Conservation (phyloP, 2,113 vertebrate species). For the Jaculus jaculus region DNA sequence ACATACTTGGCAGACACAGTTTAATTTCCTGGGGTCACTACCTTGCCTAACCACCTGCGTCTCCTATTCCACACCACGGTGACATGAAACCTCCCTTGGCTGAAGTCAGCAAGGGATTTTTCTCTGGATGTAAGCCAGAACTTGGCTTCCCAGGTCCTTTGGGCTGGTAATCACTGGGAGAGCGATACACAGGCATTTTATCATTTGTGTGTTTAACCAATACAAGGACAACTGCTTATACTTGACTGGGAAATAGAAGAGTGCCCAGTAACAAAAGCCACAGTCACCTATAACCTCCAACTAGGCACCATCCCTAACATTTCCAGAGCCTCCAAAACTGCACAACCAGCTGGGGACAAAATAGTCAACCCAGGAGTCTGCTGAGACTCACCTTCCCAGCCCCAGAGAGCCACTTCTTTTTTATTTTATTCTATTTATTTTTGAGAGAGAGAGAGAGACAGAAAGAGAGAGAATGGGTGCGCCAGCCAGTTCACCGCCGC, state of each 20-base stretch:
- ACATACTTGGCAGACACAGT: neutral
- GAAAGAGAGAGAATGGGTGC: too few species aligned
- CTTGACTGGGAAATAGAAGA: neutral
- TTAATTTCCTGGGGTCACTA: neutral
- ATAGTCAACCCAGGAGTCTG: too few species aligned
- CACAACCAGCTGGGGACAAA: too few species aligned
- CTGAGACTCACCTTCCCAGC: too few species aligned
- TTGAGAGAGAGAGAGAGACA: too few species aligned
- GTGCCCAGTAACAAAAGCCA: fast-evolving
- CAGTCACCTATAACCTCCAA: too few species aligned
- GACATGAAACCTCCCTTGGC: neutral
- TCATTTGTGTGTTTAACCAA: neutral
- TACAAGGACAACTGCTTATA: neutral
- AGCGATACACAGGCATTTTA: fast-evolving
- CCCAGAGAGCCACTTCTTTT: too few species aligned
- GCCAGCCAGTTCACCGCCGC: too few species aligned
- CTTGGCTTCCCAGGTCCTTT: neutral
- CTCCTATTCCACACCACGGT: neutral
- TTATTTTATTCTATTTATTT: too few species aligned
- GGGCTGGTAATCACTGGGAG: neutral
- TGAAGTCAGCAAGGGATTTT: neutral
- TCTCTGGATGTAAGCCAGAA: neutral
- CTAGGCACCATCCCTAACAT: too few species aligned
- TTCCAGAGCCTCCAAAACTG: too few species aligned
- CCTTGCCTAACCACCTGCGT: neutral